Percentiles rank a stretch among this genome's conserved stretches.
Evolutionary conservation across 2,113 vertebrate species (phyloP).

Genomic region (Micromys minutus): DNA sequence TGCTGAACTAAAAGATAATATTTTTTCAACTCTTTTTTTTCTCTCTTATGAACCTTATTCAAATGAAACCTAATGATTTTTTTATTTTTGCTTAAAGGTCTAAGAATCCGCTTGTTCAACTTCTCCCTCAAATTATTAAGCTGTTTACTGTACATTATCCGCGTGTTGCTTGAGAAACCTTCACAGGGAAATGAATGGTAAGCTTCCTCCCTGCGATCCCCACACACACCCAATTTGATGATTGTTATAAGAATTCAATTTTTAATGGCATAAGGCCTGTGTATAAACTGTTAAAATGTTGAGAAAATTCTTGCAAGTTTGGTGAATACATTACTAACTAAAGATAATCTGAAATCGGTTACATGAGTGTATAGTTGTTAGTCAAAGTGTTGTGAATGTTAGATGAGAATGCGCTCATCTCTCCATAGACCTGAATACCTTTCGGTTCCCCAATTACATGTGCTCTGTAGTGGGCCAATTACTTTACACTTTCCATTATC

Average conservation of each 20-base stretch:
- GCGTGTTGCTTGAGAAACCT: constrained; percentile 88
- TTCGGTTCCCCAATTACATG: not conserved
- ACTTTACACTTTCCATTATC: not conserved
- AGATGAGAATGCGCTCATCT: not conserved
- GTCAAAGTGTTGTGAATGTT: not conserved
- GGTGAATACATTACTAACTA: not conserved
- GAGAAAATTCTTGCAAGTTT: not conserved
- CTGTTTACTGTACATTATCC: constrained; percentile 90
- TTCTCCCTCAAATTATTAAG: constrained; percentile 92
- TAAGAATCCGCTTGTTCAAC: constrained; percentile 92
- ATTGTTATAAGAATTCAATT: not conserved
- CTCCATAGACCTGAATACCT: not conserved
- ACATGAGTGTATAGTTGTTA: not conserved
- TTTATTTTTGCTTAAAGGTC: constrained; percentile 84
- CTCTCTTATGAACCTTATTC: constrained; percentile 12
- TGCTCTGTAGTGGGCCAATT: not conserved
- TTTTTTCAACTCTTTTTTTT: constrained; percentile 47
- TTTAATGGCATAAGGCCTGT: not conserved
- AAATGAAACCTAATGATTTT: constrained; percentile 62
- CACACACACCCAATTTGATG: constrained; percentile 33
- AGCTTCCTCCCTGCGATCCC: constrained; percentile 56
- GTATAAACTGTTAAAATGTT: not conserved
- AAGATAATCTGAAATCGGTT: not conserved
- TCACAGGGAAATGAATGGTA: constrained; percentile 88
- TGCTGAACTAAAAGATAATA: constrained; percentile 7